Evolutionary conservation across 2,797 vertebrate genomes (phyloP), one percentile per base, ranked within the genome.

Genomic region (Pangasius macronema): DNA sequence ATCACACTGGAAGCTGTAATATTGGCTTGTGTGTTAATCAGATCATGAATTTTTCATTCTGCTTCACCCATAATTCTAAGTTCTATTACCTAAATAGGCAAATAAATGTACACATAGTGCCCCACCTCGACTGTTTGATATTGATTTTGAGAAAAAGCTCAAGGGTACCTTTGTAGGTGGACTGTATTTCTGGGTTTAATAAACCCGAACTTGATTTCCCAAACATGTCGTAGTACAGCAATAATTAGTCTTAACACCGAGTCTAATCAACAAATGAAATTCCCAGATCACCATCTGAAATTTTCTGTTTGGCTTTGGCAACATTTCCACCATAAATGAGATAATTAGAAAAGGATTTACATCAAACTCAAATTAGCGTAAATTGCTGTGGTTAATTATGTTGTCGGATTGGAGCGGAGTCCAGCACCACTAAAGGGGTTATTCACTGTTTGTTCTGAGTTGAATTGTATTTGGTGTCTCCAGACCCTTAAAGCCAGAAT

Each of bases 191-290:
- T 76, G 46, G 57, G 39, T 85, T 85, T 82, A 82, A 82, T 82
- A 73, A 87, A 53, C 42, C 46, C 18, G n/a, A 68, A 80, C 65
- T 82, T 82, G 65, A 82, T 83, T 89, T 86, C 87, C 84, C 84
- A 67, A 83, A 51, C 59, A 57, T 86, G 80, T 59, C 27, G 65
- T 86, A 84, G 36, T 65, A 82, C 87, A 86, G 27, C 63, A 76
- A 33, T 80, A 81, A 85, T 75, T 81, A 55, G 84, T 73, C 46
- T 83, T 76, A 76, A 63, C 55, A 39, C 55, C 24, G 13, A 22
- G 57, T 53, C 79, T 76, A 82, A 75, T 85, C 53, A 85, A 77
- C 77, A 55, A 42, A 73, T 8, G 33, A 82, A 82, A 85, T 73
- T 85, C 87, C 87, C 83, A 55, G 46, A 33, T 72, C 87, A 88